Evolutionary conservation across 2,888 invertebrate genomes (phyloP).

Genomic region (Folsomia candida): DNA sequence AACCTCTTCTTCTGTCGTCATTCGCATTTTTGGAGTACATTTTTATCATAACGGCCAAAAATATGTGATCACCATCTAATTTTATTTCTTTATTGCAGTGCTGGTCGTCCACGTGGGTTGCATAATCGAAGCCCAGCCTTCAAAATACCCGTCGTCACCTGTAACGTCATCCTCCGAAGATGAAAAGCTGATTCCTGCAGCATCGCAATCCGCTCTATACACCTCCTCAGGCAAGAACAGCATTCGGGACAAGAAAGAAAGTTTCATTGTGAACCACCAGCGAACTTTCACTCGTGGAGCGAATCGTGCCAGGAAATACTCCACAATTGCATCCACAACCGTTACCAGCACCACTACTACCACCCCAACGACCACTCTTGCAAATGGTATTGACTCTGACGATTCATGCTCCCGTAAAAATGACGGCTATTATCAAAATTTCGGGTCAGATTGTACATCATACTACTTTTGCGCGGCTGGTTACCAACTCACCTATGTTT

Average conservation of each 20-base stretch:
- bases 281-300: neutral
- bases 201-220: slow-evolving; percentile 26
- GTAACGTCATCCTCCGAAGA: slow-evolving; percentile 11
- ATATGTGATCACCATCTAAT: too few relatives aligned
- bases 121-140: slow-evolving; percentile 47
- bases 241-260: neutral
- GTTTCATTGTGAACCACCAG: neutral
- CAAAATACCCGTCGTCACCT: slow-evolving; percentile 13
- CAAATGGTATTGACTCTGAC: slow-evolving; percentile 16
- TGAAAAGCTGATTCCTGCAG: slow-evolving; percentile 21
- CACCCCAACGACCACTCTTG: neutral
- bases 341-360: slow-evolving; percentile 20
- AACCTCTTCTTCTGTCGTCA: too few relatives aligned
- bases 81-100: slow-evolving; percentile 35
- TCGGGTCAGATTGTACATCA: slow-evolving; percentile 46
- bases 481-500: slow-evolving; percentile 50
- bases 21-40: too few relatives aligned
- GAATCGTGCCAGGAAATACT: neutral
- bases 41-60: too few relatives aligned
- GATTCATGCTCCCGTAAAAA: slow-evolving; percentile 42
- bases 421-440: slow-evolving; percentile 49
- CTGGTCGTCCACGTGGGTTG: slow-evolving; percentile 49
- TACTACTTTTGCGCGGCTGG: slow-evolving; percentile 50
- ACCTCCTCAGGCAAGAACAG: slow-evolving; percentile 19
- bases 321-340: neutral